Evolutionary conservation across 1,140 invertebrate genomes (phyloP).

Genomic region (Andrena cerasifolii): DNA sequence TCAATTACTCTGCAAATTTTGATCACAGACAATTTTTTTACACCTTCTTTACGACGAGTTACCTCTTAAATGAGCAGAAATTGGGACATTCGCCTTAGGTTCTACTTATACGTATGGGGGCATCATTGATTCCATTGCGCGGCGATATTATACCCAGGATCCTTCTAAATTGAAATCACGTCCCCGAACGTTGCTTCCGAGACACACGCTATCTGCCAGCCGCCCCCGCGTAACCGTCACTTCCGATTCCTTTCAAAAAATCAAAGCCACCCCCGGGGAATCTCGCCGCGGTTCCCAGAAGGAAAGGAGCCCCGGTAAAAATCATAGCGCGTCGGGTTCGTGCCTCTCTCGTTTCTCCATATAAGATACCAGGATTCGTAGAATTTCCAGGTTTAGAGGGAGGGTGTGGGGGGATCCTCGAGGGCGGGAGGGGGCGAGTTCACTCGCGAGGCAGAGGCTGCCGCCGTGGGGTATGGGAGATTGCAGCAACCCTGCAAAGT

Average conservation of each 20-base stretch:
- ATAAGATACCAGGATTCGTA: constrained; percentile 70
- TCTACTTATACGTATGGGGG: no score
- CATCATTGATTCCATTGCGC: no score
- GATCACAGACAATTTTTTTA: no score
- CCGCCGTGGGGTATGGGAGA: constrained; percentile 62
- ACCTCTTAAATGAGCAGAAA: no score
- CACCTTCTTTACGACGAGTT: no score
- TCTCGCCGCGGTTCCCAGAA: constrained; percentile 26
- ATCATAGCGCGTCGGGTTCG: constrained; percentile 51
- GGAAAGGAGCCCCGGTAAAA: constrained; percentile 40
- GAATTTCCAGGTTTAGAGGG: constrained; percentile 57
- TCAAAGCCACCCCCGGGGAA: constrained; percentile 56
- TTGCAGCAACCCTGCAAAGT: constrained; percentile 67
- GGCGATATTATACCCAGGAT: not conserved
- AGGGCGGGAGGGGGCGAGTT: constrained; percentile 41
- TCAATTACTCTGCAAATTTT: no score
- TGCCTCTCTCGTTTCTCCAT: constrained; percentile 56
- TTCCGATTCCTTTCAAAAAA: constrained; percentile 64
- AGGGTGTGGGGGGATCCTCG: not conserved
- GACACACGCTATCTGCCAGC: not conserved
- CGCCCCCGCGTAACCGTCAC: constrained; percentile 47
- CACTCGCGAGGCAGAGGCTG: constrained; percentile 56
- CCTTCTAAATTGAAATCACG: constrained; percentile 32
- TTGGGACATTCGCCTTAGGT: no score
- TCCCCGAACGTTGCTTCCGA: not conserved